Base-by-base conservation (phyloP, 2,113 vertebrate genomes). In the Amia ocellicauda region DNA sequence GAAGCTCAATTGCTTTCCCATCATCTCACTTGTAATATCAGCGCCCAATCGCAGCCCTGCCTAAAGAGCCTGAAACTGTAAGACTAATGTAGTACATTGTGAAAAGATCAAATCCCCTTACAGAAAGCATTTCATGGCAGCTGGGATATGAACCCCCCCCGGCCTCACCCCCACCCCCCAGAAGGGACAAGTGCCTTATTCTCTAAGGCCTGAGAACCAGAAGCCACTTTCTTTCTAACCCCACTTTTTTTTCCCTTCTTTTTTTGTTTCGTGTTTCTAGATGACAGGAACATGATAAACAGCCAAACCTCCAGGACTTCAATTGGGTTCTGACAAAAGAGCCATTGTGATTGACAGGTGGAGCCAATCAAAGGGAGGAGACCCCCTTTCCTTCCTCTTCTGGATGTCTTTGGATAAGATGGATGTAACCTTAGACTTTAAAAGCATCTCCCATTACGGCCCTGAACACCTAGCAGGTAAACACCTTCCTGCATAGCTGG, bases 391-490 rank as follows among this genome's bases (percentile, higher is more conserved):
- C 76, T 75, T 82, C 62, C 67, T 83, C 55, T 64, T 55, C 43
- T 69, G 71, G 75, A 80, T 78, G 73, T 69, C 68, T 73, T 57
- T 72, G 63, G 69, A 70, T 3, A 69, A 82, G 74, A 77, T 2
- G 47, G 41, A 59, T 84, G 81, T 87, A 89, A 91, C 70, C 63
- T 74, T 77, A 92, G 79, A 86, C 71, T 62, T 82, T 85, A 87
- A 89, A 92, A 88, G 84, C 77, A 66, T 90, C 81, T 89, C 77
- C 60, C 27, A 3, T 89, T 86, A 84, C 83, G 16, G 64, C 19
- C 29, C 61, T 69, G 69, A 78, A 89, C 80, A 87, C 81, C 70
- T 88, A 82, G 72, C 84, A 91, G 83, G 85, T 86, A 80, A 88
- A 85, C 67, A 77, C 60, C 72, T 80, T 73, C 73, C 73, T 61